Evolutionary conservation across 2,113 vertebrate genomes (phyloP).

Genomic region (Corapipo altera): DNA sequence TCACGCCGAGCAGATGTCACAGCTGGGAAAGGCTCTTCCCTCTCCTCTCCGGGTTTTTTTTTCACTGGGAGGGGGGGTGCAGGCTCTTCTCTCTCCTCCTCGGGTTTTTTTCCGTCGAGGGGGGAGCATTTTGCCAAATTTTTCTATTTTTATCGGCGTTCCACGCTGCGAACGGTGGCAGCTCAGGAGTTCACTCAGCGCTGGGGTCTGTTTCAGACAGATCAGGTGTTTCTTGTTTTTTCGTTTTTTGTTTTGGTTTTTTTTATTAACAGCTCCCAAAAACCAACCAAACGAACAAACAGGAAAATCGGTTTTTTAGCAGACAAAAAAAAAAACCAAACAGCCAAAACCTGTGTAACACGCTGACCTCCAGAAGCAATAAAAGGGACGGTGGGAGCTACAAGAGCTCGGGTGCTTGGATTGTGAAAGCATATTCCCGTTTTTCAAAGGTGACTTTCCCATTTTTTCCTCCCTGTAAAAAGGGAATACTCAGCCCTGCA

Average conservation of each 20-base stretch:
- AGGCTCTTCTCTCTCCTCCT: not conserved
- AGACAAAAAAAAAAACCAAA: not conserved
- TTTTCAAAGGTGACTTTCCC: not conserved
- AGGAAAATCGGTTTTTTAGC: not conserved
- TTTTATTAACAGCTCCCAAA: not conserved
- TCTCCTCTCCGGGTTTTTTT: not conserved
- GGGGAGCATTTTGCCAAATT: not conserved
- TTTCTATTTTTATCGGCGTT: not conserved
- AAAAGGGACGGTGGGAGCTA: not conserved
- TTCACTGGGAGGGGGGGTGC: not conserved
- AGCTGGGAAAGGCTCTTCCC: not conserved
- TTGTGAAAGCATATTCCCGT: not conserved
- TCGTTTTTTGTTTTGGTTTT: too few relatives aligned
- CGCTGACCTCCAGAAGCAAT: constrained; percentile 48
- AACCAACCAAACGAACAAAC: not conserved
- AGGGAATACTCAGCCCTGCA: not conserved
- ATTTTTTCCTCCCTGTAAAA: not conserved
- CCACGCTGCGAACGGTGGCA: not conserved
- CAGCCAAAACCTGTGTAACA: not conserved
- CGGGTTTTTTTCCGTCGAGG: not conserved
- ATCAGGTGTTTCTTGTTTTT: not conserved
- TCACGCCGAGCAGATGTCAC: not conserved
- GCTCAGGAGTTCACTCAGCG: constrained; percentile 16
- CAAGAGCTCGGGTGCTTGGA: constrained; percentile 32
- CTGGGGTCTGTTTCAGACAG: not conserved